A percentile compares a stretch with the other conserved stretches of the same genome.
phyloP scores from a whole-genome alignment of 1,140 invertebrate species.

The Venturia canescens region DNA sequence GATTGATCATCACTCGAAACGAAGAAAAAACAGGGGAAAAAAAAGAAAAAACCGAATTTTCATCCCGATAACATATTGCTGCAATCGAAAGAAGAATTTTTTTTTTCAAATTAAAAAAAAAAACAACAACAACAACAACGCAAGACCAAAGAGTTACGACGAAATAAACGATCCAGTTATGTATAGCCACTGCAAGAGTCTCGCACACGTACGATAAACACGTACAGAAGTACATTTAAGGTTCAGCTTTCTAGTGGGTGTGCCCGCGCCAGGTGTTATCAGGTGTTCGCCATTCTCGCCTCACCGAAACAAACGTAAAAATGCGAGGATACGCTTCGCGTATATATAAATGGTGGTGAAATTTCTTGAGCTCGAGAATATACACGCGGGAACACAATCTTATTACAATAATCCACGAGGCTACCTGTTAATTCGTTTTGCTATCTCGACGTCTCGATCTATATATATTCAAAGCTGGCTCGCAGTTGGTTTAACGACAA shows the following conservation, averaged over 20 bases:
- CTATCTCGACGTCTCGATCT: neutral
- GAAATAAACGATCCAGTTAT: constrained; percentile 15
- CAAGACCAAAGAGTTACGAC: neutral
- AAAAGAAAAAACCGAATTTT: too few species aligned
- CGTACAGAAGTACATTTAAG: neutral
- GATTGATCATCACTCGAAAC: too few species aligned
- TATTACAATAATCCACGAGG: constrained; percentile 25
- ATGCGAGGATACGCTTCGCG: neutral
- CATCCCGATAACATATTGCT: too few species aligned
- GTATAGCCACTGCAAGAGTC: too few species aligned
- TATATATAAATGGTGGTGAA: neutral
- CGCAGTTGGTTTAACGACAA: neutral
- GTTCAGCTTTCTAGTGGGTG: constrained; percentile 35
- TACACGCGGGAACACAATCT: neutral
- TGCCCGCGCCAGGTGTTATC: constrained; percentile 38
- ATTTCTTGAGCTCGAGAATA: neutral
- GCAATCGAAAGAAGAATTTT: too few species aligned
- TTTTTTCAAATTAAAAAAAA: neutral
- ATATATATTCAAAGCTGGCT: neutral
- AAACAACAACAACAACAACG: neutral
- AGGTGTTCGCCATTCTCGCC: constrained; percentile 38
- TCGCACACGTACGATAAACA: neutral
- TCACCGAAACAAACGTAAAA: constrained; percentile 10
- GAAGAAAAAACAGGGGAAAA: too few species aligned
- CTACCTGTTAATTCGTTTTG: constrained; percentile 41